These are phyloP conservation scores for Parnassius orleans DNA, from an alignment of 2,888 invertebrate species.

Conservation along the genomic window DNA sequence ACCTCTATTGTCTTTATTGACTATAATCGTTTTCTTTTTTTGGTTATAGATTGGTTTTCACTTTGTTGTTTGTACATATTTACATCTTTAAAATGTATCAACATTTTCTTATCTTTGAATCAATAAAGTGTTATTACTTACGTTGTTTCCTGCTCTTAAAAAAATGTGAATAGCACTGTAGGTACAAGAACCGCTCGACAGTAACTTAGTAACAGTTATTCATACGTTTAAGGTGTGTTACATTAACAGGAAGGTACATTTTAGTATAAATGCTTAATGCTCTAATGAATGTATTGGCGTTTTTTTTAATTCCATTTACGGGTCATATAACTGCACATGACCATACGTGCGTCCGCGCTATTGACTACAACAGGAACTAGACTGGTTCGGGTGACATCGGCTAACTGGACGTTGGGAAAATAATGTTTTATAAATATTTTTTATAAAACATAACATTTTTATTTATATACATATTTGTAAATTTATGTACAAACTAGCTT, in stretches of 20 bases:
- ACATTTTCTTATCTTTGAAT: no score
- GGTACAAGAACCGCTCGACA: constrained; percentile 1
- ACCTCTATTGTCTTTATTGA: constrained; percentile 9
- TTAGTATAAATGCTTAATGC: constrained; percentile 28
- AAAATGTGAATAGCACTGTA: background rate
- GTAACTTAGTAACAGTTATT: constrained; percentile 16
- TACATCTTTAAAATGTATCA: no score
- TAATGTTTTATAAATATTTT: no score
- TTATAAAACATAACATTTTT: no score
- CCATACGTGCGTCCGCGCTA: constrained; percentile 34
- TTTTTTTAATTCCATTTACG: constrained; percentile 34
- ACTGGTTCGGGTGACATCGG: constrained; percentile 45
- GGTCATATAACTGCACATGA: constrained; percentile 41
- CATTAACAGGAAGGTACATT: constrained; percentile 30
- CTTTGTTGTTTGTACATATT: no score
- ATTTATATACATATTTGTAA: background rate
- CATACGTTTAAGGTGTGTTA: constrained; percentile 21
- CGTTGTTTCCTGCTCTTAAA: no score
- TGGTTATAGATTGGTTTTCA: no score
- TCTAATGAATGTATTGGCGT: constrained; percentile 37
- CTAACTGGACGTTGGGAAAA: background rate
- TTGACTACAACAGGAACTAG: constrained; percentile 56
- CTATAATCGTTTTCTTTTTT: constrained; percentile 16
- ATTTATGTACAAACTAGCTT: no score
- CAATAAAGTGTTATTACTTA: no score